Evolutionary conservation across 2,888 invertebrate species (phyloP), one percentile per base, ranked within the genome.

Genomic region (Mimachlamys varia): DNA sequence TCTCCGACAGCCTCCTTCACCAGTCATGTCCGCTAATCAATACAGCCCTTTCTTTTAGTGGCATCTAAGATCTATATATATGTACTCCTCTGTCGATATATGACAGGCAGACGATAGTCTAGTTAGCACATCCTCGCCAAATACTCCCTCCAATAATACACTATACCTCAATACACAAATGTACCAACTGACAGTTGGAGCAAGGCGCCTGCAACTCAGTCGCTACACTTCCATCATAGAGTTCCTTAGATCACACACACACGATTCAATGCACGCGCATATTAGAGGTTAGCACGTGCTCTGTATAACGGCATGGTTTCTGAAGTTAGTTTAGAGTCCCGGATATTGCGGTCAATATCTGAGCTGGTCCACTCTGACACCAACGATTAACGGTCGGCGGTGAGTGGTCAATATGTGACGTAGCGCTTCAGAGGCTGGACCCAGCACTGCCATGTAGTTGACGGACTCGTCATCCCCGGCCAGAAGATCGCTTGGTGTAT

Each of bases 231-330:
- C 12, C 27, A 76, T 76, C 15, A 12, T 76, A 33, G 27, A 33
- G 33, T 76, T 76, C 76, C 33, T 3, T 27, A 33, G 22, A 76
- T 76, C 76, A 76, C 76, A 76, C 7, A 44, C 76, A 76, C 76
- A 22, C 33, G 27, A 76, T 76, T 76, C 76, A 27, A 76, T 76
- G 76, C 76, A 76, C 33, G 76, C 27, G 76, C 76, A 76, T 76
- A 76, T 62, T 76, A 76, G 76, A 76, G 76, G 76, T 76, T 76
- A 76, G 76, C 76, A 76, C 76, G 76, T 76, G 76, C 76, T 76
- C 7, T 76, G 22, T 44, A 44, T 44, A 44, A 76, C 76, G 76
- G 27, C 33, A 76, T 76, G 76, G 76, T 33, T 33, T 76, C 76
- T 10, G 76, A 76, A 76, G 76, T 76, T 76, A 33, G 76, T 76